Base-by-base conservation (phyloP, 2,113 vertebrate species). In the Typhlomys cinereus region DNA sequence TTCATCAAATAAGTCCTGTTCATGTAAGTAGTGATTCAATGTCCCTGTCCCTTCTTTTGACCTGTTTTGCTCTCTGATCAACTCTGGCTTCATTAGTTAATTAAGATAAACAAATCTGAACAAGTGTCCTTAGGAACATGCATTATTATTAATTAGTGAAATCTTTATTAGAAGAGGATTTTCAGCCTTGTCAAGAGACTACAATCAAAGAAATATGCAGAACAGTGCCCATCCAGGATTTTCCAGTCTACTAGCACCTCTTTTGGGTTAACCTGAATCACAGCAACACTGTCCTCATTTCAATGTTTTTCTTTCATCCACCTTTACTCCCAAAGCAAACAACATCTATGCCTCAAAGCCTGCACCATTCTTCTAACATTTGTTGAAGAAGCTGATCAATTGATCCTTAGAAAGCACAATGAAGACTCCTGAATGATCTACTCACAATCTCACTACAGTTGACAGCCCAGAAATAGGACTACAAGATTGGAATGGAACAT, bases 31-130 rank as follows among this genome's bases (percentile, higher is more conserved):
- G 5, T 66, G 18, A 74, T 7, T 31, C 48, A 25, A 21, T 71
- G 8, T 71, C 39, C 23, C n/a, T 76, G 73, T n/a, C n/a, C n/a
- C n/a, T n/a, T 54, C 66, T 66, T 11, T 57, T 75, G 17, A 20
- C 21, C 25, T 75, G 48, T 88, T 23, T 85, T 88, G 4, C 27
- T 90, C 31, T 88, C 44, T 80, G 4, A 46, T 83, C 15, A 71
- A 59, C 86, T n/a, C 70, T 27, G 21, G 13, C 2, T 91, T 87
- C 80, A 64, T 66, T 86, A 69, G 41, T 82, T 94, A 74, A 88
- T 91, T 87, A 89, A 92, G 73, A 86, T 85, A 92, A 92, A 81
- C 8, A 66, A 81, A 83, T 70, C 18, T 83, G 66, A 90, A 27
- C 41, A 92, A 82, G 39, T 7, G 39, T 75, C 29, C 59, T 85